phyloP scores from a whole-genome alignment of 2,888 invertebrate genomes.

The Rambutsinella grinnellia region DNA sequence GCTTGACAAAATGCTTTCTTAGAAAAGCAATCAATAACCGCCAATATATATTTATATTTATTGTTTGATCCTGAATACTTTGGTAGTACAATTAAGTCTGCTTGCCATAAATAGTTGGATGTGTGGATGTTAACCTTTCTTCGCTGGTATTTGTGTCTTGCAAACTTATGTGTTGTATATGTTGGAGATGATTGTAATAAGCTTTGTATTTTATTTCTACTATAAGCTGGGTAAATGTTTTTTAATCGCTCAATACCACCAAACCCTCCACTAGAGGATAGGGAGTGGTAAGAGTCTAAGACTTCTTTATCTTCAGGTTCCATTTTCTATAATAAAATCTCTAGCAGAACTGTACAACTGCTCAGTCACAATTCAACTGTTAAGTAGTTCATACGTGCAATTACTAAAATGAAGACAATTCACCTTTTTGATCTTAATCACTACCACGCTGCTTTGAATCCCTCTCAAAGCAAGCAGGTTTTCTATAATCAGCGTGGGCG shows the following conservation, averaged over 20 bases:
- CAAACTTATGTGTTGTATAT: slow-evolving; percentile 6
- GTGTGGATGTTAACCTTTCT: slow-evolving; percentile 26
- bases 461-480: neutral
- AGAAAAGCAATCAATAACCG: slow-evolving; percentile 16
- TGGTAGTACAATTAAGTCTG: slow-evolving; percentile 8
- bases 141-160: neutral
- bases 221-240: neutral
- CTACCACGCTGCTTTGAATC: slow-evolving; percentile 23
- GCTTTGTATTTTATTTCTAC: neutral
- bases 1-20: slow-evolving; percentile 4
- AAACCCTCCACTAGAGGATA: neutral
- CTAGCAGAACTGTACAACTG: no score
- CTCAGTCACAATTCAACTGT: neutral
- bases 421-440: slow-evolving; percentile 29
- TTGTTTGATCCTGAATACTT: slow-evolving; percentile 13
- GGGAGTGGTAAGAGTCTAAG: neutral
- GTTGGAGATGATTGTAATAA: neutral
- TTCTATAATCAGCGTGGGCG: slow-evolving; percentile 31
- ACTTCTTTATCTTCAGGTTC: no score
- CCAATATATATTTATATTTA: slow-evolving; percentile 19
- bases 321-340: no score
- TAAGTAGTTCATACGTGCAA: no score
- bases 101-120: slow-evolving; percentile 38
- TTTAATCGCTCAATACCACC: slow-evolving; percentile 5
- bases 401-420: slow-evolving; percentile 18